Conservation (phyloP, 2,797 vertebrate genomes). For the Micromesistius poutassou region DNA sequence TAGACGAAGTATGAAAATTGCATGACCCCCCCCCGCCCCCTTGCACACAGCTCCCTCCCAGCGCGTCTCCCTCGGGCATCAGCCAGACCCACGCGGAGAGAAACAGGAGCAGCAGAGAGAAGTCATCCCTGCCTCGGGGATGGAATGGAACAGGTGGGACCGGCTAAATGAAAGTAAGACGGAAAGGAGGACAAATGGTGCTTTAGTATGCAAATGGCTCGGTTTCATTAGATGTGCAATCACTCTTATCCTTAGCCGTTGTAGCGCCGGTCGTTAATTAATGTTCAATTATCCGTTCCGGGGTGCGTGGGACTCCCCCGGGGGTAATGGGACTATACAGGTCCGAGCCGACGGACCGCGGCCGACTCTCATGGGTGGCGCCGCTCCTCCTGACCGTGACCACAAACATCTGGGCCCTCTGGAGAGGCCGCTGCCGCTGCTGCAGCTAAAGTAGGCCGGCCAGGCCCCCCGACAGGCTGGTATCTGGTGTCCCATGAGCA, state of each 20-base stretch:
- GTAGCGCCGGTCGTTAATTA: constrained; percentile 49
- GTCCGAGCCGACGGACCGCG: constrained; percentile 24
- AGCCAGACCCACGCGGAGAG: constrained; percentile 20
- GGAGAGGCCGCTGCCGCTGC: neutral
- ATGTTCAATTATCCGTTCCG: constrained; percentile 55
- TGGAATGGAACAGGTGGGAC: neutral
- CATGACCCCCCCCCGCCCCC: constrained; percentile 28
- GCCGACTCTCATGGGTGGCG: constrained; percentile 21
- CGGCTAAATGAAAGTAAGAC: neutral
- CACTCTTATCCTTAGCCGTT: constrained; percentile 52
- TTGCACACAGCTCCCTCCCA: neutral
- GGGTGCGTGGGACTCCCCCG: constrained; percentile 48
- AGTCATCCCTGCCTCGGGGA: constrained; percentile 19
- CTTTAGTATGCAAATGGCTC: constrained; percentile 43
- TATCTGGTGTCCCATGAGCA: neutral
- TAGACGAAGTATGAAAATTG: constrained; percentile 49
- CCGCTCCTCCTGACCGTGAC: constrained; percentile 29
- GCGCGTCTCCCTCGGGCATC: constrained; percentile 19
- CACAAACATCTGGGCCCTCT: constrained; percentile 37
- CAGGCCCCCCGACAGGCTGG: neutral
- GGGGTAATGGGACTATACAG: constrained; percentile 50
- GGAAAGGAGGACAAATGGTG: neutral
- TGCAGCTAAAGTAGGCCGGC: neutral
- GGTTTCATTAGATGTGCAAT: constrained; percentile 49
- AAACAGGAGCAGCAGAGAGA: neutral